These are phyloP conservation scores for Rhagonycha fulva DNA, from an alignment of 2,888 invertebrate genomes.

Conservation along the genomic window DNA sequence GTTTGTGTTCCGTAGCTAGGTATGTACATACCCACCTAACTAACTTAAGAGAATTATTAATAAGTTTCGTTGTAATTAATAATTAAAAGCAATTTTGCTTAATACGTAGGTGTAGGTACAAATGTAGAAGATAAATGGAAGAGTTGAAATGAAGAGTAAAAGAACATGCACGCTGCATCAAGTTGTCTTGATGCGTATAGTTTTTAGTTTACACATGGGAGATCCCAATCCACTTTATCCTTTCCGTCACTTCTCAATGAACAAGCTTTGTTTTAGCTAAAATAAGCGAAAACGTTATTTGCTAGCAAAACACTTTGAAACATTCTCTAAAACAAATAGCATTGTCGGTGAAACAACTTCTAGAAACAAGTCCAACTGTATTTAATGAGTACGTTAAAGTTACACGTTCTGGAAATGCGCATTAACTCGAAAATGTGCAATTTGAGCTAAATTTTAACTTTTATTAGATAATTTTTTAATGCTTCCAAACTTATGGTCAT, in stretches of 20 bases:
- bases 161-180: not conserved
- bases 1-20: not conserved
- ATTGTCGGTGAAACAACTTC: conserved; percentile 11
- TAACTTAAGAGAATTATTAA: not conserved
- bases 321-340: conserved; percentile 20
- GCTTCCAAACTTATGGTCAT: not conserved
- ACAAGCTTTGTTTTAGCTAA: conserved; percentile 19
- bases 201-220: conserved; percentile 22
- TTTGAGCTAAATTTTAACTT: not conserved
- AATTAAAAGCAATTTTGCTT: not conserved
- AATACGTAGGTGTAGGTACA: not conserved
- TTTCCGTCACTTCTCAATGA: conserved; percentile 14
- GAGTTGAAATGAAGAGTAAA: not conserved
- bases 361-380: conserved; percentile 7
- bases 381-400: conserved; percentile 16
- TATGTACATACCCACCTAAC: not conserved
- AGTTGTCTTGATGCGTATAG: conserved; percentile 6
- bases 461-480: not conserved
- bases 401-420: not conserved
- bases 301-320: conserved; percentile 20
- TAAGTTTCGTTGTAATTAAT: not conserved
- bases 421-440: not conserved
- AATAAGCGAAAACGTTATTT: conserved; percentile 22
- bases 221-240: conserved; percentile 19
- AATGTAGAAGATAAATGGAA: not conserved